Percentiles rank a stretch among this genome's conserved stretches.
Conservation (phyloP, 2,888 invertebrate genomes). For the Tachina fera region DNA sequence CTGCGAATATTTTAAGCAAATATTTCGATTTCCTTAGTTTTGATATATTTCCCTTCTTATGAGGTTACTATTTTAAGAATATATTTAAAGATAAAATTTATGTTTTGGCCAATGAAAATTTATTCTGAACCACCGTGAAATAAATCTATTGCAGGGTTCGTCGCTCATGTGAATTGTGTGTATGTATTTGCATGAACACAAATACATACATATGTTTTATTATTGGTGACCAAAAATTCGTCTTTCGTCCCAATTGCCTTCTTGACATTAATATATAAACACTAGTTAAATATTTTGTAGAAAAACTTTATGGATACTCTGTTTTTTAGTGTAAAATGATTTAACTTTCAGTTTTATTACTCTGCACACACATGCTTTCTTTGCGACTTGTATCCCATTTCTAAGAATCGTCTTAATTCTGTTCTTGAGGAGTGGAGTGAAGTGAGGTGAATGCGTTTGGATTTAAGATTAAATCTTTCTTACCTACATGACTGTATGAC, state of each 20-base stretch:
- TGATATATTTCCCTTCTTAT: too few relatives aligned
- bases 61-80: too few relatives aligned
- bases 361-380: not conserved
- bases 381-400: constrained; percentile 20
- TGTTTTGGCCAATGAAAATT: too few relatives aligned
- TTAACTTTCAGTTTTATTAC: constrained; percentile 45
- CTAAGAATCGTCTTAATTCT: constrained; percentile 46
- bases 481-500: constrained; percentile 49
- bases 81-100: too few relatives aligned
- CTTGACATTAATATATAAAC: too few relatives aligned
- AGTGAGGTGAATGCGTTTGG: constrained; percentile 27
- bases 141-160: too few relatives aligned
- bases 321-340: not conserved
- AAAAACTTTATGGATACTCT: not conserved
- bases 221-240: not conserved
- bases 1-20: too few relatives aligned
- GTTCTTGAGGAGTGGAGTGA: not conserved
- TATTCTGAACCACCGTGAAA: too few relatives aligned
- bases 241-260: not conserved
- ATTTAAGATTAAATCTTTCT: constrained; percentile 54
- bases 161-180: too few relatives aligned
- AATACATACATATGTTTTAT: not conserved
- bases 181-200: too few relatives aligned
- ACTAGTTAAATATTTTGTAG: not conserved
- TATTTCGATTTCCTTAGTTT: too few relatives aligned